Base-by-base conservation (phyloP, 2,797 vertebrate species). In the Spondyliosoma cantharus region DNA sequence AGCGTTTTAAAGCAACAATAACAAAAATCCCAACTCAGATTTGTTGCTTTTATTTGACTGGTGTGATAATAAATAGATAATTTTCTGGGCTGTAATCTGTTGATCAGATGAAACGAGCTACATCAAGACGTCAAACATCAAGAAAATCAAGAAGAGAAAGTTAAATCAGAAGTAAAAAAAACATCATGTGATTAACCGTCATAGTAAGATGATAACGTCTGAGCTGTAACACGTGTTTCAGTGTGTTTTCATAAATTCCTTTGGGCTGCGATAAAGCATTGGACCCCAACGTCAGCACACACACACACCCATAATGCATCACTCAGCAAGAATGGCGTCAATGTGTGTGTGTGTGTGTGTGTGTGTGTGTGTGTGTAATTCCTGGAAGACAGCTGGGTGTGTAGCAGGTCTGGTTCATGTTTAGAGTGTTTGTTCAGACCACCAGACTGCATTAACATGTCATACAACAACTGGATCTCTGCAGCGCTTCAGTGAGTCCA, bases 291-390 rank as follows among this genome's bases (percentile, higher is more conserved):
- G 43, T 74, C 15, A 0, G 9, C 13, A 2, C 49, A 37, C 69
- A 79, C 71, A 37, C 80, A 76, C 86, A 59, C 11, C 37, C 66
- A 69, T n/a, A 29, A 61, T 80, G 37, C 80, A 78, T 90, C 75
- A 86, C 76, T 84, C 69, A 58, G 1, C 20, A 77, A 69, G 66
- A 84, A 86, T 81, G 63, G 43, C 29, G 12, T 7, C 37, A 50
- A 24, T 37, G 71, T 74, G 52, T 42, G 52, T 46, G 49, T 71
- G 57, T 60, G 46, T 62, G 60, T 72, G 32, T 45, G 59, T 53
- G 60, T 62, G 61, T 72, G 32, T 45, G 59, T 53, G 59, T 72
- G 57, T 54, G 43, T 74, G 60, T 60, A 1, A 75, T 82, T 84
- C 77, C 76, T 27, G 50, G 54, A 74, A 76, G 71, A 74, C 75